A percentile compares a stretch with the other conserved stretches of the same genome.
phyloP scores from a whole-genome alignment of 1,140 invertebrate species.

The Tetragnatha versicolor region DNA sequence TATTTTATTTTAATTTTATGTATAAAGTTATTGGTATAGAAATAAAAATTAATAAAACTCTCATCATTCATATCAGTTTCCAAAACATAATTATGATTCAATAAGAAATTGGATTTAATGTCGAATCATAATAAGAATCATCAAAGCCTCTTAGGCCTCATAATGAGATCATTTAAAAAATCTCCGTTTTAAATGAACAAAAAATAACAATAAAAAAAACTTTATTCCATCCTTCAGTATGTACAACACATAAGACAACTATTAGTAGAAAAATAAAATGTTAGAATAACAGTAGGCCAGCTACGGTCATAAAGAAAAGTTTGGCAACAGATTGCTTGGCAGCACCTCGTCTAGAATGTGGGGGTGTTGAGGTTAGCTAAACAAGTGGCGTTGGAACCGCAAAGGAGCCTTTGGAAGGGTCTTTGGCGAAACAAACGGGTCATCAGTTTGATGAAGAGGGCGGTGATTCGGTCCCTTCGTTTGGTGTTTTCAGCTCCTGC shows the following conservation, averaged over 20 bases:
- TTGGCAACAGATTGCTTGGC: slow-evolving; percentile 53
- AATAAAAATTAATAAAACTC: no score
- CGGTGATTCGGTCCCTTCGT: slow-evolving; percentile 46
- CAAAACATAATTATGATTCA: no score
- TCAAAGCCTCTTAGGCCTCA: no score
- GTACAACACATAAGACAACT: slow-evolving; percentile 24
- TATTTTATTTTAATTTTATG: no score
- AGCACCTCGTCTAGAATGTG: background rate
- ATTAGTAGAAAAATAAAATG: slow-evolving; percentile 38
- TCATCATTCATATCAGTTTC: no score
- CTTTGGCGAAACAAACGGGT: slow-evolving; percentile 50
- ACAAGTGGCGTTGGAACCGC: slow-evolving; percentile 49
- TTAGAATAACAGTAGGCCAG: slow-evolving; percentile 55
- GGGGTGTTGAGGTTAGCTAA: slow-evolving; percentile 47
- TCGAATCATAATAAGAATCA: no score
- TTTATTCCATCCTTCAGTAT: slow-evolving; percentile 7
- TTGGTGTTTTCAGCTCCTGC: slow-evolving; percentile 23
- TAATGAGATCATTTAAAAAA: no score
- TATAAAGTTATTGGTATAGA: no score
- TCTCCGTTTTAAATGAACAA: no score
- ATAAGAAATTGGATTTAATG: no score
- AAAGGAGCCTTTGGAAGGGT: slow-evolving; percentile 51
- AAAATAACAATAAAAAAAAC: no score
- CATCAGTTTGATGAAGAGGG: slow-evolving; percentile 51
- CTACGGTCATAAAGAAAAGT: slow-evolving; percentile 51